Conservation (phyloP, 2,888 invertebrate species). For the Synergus japonicus region DNA sequence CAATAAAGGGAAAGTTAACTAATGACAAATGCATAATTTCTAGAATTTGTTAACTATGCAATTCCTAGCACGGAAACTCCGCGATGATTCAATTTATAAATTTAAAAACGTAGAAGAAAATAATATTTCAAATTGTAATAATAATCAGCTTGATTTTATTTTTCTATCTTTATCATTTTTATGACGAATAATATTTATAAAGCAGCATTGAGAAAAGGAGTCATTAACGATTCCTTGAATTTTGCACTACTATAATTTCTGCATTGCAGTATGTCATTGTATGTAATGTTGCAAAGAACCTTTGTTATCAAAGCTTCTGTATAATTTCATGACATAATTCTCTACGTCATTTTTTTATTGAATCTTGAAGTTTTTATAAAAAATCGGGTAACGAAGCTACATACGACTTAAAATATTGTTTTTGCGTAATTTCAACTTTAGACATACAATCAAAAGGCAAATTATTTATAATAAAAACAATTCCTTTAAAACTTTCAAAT, state of each 20-base stretch:
- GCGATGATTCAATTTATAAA: not conserved
- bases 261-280: slow-evolving; percentile 2
- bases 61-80: not conserved
- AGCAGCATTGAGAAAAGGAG: not conserved
- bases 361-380: not conserved
- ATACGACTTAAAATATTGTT: not conserved
- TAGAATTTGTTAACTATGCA: not conserved
- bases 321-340: slow-evolving; percentile 24
- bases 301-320: slow-evolving; percentile 4
- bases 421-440: not conserved
- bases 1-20: not conserved
- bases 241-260: not conserved
- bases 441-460: not conserved
- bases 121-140: not conserved
- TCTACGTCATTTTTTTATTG: not conserved
- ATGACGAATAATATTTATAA: not conserved
- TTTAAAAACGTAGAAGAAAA: not conserved
- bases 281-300: not conserved
- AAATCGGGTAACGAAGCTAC: not conserved
- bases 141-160: not conserved
- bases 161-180: not conserved
- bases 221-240: not conserved
- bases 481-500: not conserved
- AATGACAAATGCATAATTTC: not conserved
- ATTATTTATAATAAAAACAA: not conserved